These are phyloP conservation scores for Amniataba percoides DNA, from an alignment of 2,797 vertebrate genomes.

Conservation along the genomic window DNA sequence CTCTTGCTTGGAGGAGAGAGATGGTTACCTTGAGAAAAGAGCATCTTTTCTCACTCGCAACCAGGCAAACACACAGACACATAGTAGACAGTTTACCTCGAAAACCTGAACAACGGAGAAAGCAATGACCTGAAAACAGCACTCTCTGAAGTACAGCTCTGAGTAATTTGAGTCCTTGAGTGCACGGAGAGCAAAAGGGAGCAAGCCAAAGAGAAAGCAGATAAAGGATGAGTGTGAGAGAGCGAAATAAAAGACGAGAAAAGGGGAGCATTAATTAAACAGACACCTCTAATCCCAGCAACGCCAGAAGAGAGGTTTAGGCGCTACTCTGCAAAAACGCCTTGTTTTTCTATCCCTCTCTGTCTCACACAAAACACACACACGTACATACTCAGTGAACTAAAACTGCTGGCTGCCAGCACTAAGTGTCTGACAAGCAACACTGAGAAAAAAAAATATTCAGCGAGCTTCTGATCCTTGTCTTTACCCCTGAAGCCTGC, in stretches of 20 bases:
- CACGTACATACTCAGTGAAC: conserved; percentile 42
- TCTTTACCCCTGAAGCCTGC: conserved; percentile 61
- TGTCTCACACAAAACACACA: conserved; percentile 26
- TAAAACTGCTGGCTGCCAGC: conserved; percentile 54
- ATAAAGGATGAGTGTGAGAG: conserved; percentile 35
- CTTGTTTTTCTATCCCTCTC: conserved; percentile 10
- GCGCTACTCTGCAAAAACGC: conserved; percentile 27
- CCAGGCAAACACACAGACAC: conserved; percentile 16
- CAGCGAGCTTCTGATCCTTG: conserved; percentile 54
- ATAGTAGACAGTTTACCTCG: conserved; percentile 36
- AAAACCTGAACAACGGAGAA: conserved; percentile 56
- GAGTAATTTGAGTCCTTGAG: conserved; percentile 65
- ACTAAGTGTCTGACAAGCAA: conserved; percentile 59
- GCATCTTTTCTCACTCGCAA: conserved; percentile 26
- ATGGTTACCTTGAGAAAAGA: conserved; percentile 41
- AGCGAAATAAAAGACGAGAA: conserved; percentile 29
- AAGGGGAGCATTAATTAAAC: conserved; percentile 56
- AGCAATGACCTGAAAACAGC: conserved; percentile 66
- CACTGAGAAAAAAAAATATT: conserved; percentile 35
- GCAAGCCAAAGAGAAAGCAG: conserved; percentile 27
- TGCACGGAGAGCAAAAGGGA: conserved; percentile 32
- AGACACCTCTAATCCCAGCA: conserved; percentile 45
- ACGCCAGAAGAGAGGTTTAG: conserved; percentile 37
- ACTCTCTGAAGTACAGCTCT: conserved; percentile 49
- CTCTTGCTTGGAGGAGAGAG: conserved; percentile 13